Evolutionary conservation across 2,113 vertebrate genomes (phyloP), one percentile per base, ranked within the genome.

Genomic region (Lucifuga dentata): DNA sequence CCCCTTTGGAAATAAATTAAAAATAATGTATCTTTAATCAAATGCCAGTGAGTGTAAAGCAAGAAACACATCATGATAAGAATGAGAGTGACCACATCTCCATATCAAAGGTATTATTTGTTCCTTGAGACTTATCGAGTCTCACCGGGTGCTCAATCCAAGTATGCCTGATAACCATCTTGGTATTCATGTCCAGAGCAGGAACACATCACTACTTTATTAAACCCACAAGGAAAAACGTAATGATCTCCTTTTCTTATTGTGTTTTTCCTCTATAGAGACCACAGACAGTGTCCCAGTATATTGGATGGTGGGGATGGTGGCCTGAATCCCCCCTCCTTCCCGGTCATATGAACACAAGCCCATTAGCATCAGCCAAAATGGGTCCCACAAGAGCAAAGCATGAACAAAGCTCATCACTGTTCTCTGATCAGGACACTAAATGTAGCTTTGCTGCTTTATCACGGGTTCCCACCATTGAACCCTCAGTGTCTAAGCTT

Each of bases 361-460:
- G 60, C 71, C 73, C 73, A 73, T 69, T 81, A 80, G 61, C 53
- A 36, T 80, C 73, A 62, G 78, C 61, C 80, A 71, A 78, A 81
- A 72, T 61, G 70, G 64, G 78, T 87, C 86, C 75, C 78, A 78
- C n/a, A 59, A 60, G 73, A 79, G 78, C 68, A 26, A 16, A 71
- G 59, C 68, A 50, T 41, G 68, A 71, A 89, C 86, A 88, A 87
- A 86, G 87, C 63, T 52, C 36, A 21, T 61, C 80, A 72, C 73
- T 88, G 88, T 89, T 87, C 76, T 74, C 76, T 29, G 66, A 32
- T 59, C 63, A 58, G 78, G 71, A 58, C 78, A 38, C 52, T 56
- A 76, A 76, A 61, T 78, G 41, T 63, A 17, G 62, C 53, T 43
- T 55, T 61, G 53, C 63, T 1, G 33, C 53, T 85, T 77, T 49